Evolutionary conservation across 2,888 invertebrate species (phyloP).

Genomic region (Zhengitettix transpicula): DNA sequence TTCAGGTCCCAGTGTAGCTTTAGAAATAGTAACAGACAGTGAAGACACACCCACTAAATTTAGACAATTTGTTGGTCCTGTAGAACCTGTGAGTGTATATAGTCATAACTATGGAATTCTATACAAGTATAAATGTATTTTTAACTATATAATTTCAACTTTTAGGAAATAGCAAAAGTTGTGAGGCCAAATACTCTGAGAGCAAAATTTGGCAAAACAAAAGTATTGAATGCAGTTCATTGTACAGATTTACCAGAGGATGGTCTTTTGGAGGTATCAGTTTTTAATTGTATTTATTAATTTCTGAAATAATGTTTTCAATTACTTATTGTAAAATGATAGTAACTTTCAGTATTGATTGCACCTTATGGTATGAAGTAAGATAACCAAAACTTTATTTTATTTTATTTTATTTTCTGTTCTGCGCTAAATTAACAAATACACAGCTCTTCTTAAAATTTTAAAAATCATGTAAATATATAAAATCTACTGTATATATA

Average conservation of each 20-base stretch:
- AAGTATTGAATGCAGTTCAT: slow-evolving; percentile 76
- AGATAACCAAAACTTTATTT: no score
- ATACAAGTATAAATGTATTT: not conserved
- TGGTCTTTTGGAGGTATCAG: slow-evolving; percentile 49
- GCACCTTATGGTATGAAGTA: no score
- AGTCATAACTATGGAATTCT: no score
- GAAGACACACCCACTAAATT: slow-evolving; percentile 40
- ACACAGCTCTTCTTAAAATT: no score
- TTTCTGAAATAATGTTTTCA: no score
- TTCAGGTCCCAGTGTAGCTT: slow-evolving; percentile 69
- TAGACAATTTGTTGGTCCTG: slow-evolving; percentile 71
- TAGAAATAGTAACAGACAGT: slow-evolving; percentile 61
- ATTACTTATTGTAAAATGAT: no score
- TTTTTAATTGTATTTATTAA: no score
- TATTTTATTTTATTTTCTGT: no score
- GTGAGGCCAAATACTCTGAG: slow-evolving; percentile 69
- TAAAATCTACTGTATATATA: no score
- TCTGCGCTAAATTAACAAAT: no score
- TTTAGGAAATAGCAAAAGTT: slow-evolving; percentile 70
- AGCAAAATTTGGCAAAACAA: slow-evolving; percentile 66
- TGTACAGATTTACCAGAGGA: slow-evolving; percentile 88
- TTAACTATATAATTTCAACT: not conserved
- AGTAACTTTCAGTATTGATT: no score
- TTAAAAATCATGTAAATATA: no score
- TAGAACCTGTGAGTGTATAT: slow-evolving; percentile 68